These are phyloP conservation scores for Vireo altiloquus DNA, from an alignment of 2,113 vertebrate genomes.

Conservation along the genomic window DNA sequence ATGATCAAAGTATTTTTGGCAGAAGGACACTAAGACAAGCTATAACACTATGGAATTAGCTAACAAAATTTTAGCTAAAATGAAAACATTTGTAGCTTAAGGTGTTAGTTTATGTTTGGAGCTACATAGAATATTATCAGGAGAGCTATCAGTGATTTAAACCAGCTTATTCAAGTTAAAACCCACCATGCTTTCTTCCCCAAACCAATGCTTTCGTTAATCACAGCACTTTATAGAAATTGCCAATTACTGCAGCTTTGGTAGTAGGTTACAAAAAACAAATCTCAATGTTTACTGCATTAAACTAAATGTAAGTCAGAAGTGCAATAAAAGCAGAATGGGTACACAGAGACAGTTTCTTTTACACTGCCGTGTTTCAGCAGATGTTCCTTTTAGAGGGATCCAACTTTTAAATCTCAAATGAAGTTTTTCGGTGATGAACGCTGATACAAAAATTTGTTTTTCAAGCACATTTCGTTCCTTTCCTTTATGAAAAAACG, in stretches of 20 bases:
- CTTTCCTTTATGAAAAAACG: not conserved
- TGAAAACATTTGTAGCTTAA: not conserved
- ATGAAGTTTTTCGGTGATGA: not conserved
- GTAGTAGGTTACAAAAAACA: fast-evolving
- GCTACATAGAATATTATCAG: not conserved
- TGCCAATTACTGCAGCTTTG: not conserved
- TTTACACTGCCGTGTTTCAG: not conserved
- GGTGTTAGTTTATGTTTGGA: not conserved
- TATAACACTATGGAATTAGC: not conserved
- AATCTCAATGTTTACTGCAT: not conserved
- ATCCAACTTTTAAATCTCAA: not conserved
- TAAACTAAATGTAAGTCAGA: not conserved
- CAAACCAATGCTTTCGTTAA: not conserved
- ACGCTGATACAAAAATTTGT: not conserved
- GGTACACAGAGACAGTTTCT: not conserved
- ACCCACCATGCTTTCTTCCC: not conserved
- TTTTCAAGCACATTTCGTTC: not conserved
- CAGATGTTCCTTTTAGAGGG: not conserved
- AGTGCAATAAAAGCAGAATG: not conserved
- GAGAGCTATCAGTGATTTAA: not conserved
- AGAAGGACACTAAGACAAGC: not conserved
- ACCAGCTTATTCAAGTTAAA: not conserved
- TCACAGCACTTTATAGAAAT: not conserved
- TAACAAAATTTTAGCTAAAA: not conserved
- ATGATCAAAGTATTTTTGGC: not conserved